phyloP scores from a whole-genome alignment of 2,113 vertebrate genomes.

The Corydoras sp. region DNA sequence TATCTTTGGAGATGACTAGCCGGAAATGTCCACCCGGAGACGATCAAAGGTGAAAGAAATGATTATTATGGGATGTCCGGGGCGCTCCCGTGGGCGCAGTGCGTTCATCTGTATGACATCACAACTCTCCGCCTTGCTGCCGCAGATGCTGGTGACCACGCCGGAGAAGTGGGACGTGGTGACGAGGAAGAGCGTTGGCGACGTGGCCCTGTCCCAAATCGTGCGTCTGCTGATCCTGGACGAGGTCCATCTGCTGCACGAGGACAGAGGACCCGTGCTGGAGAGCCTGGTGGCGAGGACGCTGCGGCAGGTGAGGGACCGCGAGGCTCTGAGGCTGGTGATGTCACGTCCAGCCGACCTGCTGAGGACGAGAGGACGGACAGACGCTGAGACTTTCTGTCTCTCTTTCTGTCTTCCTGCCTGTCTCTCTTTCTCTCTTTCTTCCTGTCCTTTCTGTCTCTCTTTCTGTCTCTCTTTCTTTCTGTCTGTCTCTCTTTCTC shows the following conservation, averaged over 20 bases:
- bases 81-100: too few species aligned
- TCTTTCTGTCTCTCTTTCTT: too few species aligned
- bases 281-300: constrained; percentile 96
- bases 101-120: too few species aligned
- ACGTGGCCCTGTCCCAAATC: constrained; percentile 89
- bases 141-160: constrained; percentile 94
- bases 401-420: too few species aligned
- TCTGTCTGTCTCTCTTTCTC: too few species aligned
- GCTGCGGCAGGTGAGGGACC: constrained; percentile 89
- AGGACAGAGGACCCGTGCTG: constrained; percentile 93
- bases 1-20: too few species aligned
- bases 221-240: constrained; percentile 92
- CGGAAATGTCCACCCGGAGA: too few species aligned
- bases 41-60: too few species aligned
- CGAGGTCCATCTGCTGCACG: constrained; percentile 95
- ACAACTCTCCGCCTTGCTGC: neutral
- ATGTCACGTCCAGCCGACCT: neutral
- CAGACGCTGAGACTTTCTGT: neutral
- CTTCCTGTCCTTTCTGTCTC: too few species aligned
- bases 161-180: constrained; percentile 99
- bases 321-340: neutral
- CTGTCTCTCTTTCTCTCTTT: too few species aligned
- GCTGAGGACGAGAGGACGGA: neutral
- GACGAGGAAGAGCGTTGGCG: constrained; percentile 95
- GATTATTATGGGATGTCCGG: too few species aligned